Conservation (phyloP, 2,888 invertebrate species). For the Cephus pygmeus region DNA sequence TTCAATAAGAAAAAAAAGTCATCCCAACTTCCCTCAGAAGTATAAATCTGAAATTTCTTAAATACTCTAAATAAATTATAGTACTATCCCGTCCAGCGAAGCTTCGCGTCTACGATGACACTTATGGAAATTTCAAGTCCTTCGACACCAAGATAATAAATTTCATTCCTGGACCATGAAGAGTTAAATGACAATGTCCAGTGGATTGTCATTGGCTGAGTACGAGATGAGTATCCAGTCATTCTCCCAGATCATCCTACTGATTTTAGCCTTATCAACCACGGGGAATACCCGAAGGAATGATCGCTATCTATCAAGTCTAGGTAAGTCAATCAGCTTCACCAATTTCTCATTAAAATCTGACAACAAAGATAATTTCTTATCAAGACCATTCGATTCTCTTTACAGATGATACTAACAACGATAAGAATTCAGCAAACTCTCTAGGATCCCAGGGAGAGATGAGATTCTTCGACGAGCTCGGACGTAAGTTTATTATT, state of each 20-base stretch:
- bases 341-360: no score
- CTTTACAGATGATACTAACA: no score
- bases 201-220: conserved; percentile 9
- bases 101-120: no score
- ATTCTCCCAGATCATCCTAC: conserved; percentile 21
- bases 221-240: conserved; percentile 21
- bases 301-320: conserved; percentile 47
- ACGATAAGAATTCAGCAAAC: conserved; percentile 35
- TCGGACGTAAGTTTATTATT: conserved; percentile 52
- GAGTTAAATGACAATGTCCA: conserved; percentile 11
- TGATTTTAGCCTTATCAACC: no score
- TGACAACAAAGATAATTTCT: background rate
- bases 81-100: no score
- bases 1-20: no score
- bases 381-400: no score
- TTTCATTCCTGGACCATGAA: conserved; percentile 10
- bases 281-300: conserved; percentile 40
- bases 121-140: no score
- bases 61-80: no score
- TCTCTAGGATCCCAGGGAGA: conserved; percentile 40
- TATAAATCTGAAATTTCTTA: no score
- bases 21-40: no score
- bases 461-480: conserved; percentile 60
- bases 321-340: conserved; percentile 37
- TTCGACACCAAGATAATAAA: no score